Percentiles rank a stretch among this genome's conserved stretches.
Conservation (phyloP, 2,797 vertebrate genomes). For the Megaceryle alcyon region DNA sequence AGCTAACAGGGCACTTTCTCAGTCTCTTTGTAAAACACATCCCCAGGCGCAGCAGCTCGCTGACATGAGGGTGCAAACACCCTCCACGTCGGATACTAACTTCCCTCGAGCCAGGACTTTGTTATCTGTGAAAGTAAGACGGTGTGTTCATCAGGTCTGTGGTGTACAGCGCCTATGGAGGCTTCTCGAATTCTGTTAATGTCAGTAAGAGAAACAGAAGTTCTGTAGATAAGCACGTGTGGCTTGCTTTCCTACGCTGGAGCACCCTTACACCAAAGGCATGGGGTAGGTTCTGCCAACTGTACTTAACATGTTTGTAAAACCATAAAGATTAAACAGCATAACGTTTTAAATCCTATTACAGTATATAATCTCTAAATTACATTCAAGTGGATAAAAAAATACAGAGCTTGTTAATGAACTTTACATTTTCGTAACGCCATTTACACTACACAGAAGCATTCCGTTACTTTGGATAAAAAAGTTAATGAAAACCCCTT, state of each 20-base stretch:
- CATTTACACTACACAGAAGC: constrained; percentile 63
- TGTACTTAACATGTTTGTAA: constrained; percentile 64
- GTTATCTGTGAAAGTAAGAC: not conserved
- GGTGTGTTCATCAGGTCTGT: not conserved
- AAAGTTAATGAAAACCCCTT: constrained; percentile 78
- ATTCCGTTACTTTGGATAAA: constrained; percentile 62
- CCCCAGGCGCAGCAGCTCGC: not conserved
- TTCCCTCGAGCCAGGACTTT: not conserved
- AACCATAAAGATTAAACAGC: constrained; percentile 77
- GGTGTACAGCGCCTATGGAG: not conserved
- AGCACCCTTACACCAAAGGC: constrained; percentile 31
- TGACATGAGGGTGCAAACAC: not conserved
- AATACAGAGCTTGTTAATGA: constrained; percentile 89
- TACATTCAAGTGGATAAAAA: constrained; percentile 89
- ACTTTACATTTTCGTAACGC: constrained; percentile 88
- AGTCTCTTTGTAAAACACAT: not conserved
- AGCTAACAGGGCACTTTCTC: not conserved
- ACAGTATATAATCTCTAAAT: constrained; percentile 89
- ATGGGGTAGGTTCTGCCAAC: constrained; percentile 51
- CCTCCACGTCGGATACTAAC: not conserved
- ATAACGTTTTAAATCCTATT: constrained; percentile 89
- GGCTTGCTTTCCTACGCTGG: not conserved
- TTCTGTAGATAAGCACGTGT: not conserved
- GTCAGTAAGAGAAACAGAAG: not conserved
- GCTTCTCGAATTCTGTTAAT: not conserved